Evolutionary conservation across 2,113 vertebrate genomes (phyloP), one percentile per base, ranked within the genome.

Genomic region (Dicrurus megarhynchus): DNA sequence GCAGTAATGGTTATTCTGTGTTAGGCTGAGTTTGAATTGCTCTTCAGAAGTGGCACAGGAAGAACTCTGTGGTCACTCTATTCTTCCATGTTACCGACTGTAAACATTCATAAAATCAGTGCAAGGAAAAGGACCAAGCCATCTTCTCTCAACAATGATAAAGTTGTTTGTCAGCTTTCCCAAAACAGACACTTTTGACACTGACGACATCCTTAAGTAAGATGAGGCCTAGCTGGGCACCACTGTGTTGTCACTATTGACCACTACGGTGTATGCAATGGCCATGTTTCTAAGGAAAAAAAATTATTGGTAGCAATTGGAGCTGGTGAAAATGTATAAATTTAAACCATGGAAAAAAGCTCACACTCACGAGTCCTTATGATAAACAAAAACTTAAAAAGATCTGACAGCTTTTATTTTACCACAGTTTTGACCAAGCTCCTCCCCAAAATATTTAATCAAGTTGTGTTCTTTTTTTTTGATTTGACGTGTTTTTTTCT

Each of bases 31-130:
- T 64, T 95, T 87, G 81, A 87, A 52, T 2, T 94, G 67, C 61
- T 87, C 74, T 84, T 92, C 84, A 75, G 69, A 94, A 91, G 69
- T 10, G 30, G 35, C 68, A 90, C 24, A 63, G 78, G 57, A 92
- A 78, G 55, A 75, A 68, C 26, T 81, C 55, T 85, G 41, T 30
- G 89, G 46, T 79, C 77, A 33, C 74, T 88, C 60, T 67, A 30
- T 32, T 71, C 60, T 63, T 89, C 59, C 53, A 49, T 28, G 27
- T 74, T 74, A 88, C 56, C 2, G 5, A 89, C 53, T 79, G 57
- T 10, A 90, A 92, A 88, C 41, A 52, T 84, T 94, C n/a, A 70
- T 60, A 91, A 89, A 68, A 89, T 56, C 55, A 84, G 28, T 22
- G 50, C n/a, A 77, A 71, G 27, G 26, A 63, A 67, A 73, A 74